Percentiles rank a stretch among this genome's conserved stretches.
phyloP scores from a whole-genome alignment of 2,888 invertebrate species.

The Ypsolopha scabrella region DNA sequence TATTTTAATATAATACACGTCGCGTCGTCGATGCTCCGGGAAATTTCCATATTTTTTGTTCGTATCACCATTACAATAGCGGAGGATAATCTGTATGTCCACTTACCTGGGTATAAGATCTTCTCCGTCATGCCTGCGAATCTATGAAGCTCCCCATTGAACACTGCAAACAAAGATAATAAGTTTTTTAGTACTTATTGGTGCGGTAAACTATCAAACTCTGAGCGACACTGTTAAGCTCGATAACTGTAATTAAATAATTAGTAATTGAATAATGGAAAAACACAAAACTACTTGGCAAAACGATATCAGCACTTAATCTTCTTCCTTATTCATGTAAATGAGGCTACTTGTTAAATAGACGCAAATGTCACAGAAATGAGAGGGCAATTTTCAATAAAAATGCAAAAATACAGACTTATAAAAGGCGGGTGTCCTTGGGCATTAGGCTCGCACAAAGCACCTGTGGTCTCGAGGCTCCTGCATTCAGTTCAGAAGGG shows the following conservation, averaged over 20 bases:
- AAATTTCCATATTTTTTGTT: conserved; percentile 6
- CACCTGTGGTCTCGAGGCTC: conserved; percentile 9
- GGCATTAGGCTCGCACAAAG: conserved; percentile 13
- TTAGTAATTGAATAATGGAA: no score
- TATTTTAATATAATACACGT: neutral
- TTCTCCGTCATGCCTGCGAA: conserved; percentile 84
- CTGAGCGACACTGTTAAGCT: no score
- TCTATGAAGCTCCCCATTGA: conserved; percentile 70
- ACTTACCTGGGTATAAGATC: conserved; percentile 84
- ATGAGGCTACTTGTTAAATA: no score
- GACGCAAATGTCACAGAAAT: no score
- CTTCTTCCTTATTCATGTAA: no score
- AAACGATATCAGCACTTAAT: no score
- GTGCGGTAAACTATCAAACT: no score
- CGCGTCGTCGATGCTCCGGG: neutral
- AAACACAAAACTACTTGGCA: no score
- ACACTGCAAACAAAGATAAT: conserved; percentile 48
- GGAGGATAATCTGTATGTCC: conserved; percentile 14
- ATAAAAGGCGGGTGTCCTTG: conserved; percentile 16
- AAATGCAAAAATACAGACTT: conserved; percentile 4
- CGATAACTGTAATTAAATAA: no score
- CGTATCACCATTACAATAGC: neutral
- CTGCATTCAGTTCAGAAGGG: conserved; percentile 8
- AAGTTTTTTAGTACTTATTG: no score
- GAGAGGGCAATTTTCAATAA: conserved; percentile 1